Percentiles rank a stretch among this genome's conserved stretches.
phyloP scores from a whole-genome alignment of 2,888 invertebrate genomes.

The Mechanitis messenoides region DNA sequence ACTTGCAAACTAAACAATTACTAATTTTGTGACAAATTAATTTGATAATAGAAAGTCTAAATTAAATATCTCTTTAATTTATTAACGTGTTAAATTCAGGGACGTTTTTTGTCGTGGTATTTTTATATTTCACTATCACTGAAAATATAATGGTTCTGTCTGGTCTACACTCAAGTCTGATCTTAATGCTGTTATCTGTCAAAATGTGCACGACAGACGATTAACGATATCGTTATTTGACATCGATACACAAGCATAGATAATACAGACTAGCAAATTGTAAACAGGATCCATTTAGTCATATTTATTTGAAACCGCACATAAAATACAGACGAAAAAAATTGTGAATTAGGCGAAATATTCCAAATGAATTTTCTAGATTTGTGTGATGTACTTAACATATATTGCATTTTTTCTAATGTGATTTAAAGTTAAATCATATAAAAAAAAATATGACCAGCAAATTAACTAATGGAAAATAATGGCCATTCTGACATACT shows the following conservation, averaged over 20 bases:
- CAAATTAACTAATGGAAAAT: too few relatives aligned
- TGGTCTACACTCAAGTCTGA: conserved; percentile 2
- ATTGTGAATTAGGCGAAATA: too few relatives aligned
- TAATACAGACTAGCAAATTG: background rate
- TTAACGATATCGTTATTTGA: background rate
- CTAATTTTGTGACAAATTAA: conserved; percentile 7
- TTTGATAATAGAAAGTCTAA: conserved; percentile 5
- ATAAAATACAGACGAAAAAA: too few relatives aligned
- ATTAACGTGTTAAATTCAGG: background rate
- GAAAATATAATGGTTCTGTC: conserved; percentile 1
- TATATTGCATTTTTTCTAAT: too few relatives aligned
- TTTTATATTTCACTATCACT: conserved; percentile 4
- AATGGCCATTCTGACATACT: too few relatives aligned
- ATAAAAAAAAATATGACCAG: too few relatives aligned
- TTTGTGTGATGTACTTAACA: too few relatives aligned
- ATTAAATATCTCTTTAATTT: background rate
- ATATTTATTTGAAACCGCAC: too few relatives aligned
- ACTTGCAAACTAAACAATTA: conserved; percentile 31
- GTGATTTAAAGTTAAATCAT: too few relatives aligned
- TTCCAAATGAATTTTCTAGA: too few relatives aligned
- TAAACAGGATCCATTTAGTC: too few relatives aligned
- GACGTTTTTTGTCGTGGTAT: background rate
- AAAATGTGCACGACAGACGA: conserved; percentile 10
- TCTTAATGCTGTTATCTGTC: conserved; percentile 16
- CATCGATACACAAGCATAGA: conserved; percentile 1